Conservation (phyloP, 2,888 invertebrate genomes). For the Drosophila phalerata region DNA sequence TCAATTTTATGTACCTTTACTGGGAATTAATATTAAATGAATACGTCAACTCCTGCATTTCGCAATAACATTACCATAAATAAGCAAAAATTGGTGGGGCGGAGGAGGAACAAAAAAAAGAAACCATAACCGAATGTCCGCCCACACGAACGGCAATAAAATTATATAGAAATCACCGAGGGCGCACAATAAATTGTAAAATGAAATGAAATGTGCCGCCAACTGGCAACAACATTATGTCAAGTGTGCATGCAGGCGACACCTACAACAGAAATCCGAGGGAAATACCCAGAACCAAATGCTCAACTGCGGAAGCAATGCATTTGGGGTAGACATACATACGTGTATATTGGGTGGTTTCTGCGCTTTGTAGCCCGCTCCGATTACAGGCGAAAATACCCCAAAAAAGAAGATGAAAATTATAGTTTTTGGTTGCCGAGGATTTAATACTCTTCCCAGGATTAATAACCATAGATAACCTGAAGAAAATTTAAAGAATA, state of each 20-base stretch:
- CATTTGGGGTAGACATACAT: constrained; percentile 40
- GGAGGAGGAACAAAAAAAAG: constrained; percentile 4
- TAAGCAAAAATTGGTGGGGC: constrained; percentile 4
- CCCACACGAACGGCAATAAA: constrained; percentile 63
- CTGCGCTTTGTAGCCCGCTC: constrained; percentile 57
- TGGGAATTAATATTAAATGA: constrained; percentile 1
- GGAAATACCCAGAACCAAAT: constrained; percentile 20
- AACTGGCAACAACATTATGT: constrained; percentile 66
- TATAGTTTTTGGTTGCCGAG: not conserved
- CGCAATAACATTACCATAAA: constrained; percentile 48
- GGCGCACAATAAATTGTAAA: constrained; percentile 62
- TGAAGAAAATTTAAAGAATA: no score
- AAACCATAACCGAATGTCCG: constrained; percentile 45
- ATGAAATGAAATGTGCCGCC: constrained; percentile 60
- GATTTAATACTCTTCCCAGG: not conserved
- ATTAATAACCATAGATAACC: no score
- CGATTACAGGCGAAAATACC: constrained; percentile 48
- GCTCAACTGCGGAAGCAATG: constrained; percentile 63
- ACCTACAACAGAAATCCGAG: constrained; percentile 56
- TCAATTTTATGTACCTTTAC: not conserved
- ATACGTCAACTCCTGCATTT: constrained; percentile 36
- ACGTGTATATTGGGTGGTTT: constrained; percentile 22
- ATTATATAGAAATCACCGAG: constrained; percentile 60
- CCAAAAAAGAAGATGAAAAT: not conserved
- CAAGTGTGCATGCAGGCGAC: constrained; percentile 60